Evolutionary conservation across 1,140 invertebrate species (phyloP).

Genomic region (Aphidius ervi): DNA sequence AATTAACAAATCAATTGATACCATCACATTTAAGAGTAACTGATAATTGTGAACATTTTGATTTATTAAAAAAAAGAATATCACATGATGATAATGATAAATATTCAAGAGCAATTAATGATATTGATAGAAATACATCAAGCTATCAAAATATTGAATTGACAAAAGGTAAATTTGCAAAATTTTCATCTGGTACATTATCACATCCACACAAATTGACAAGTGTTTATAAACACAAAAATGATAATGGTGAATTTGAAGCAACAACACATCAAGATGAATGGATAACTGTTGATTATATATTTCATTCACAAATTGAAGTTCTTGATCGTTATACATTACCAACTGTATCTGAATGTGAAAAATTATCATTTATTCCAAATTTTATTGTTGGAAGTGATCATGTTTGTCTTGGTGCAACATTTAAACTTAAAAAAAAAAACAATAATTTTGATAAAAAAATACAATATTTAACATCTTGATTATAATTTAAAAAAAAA

Average conservation of each 20-base stretch:
- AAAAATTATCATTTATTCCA: conserved; percentile 61
- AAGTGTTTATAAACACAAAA: conserved; percentile 56
- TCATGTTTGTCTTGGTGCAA: conserved; percentile 68
- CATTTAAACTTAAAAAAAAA: conserved; percentile 51
- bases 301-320: conserved; percentile 65
- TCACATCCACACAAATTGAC: conserved; percentile 56
- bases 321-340: conserved; percentile 61
- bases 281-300: conserved; percentile 82
- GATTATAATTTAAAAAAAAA: too few species aligned
- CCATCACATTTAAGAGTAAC: conserved; percentile 58
- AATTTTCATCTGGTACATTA: conserved; percentile 52
- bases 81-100: conserved; percentile 37
- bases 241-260: conserved; percentile 46
- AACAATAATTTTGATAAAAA: not conserved
- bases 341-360: conserved; percentile 59
- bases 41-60: conserved; percentile 65
- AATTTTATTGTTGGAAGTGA: conserved; percentile 71
- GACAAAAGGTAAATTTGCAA: conserved; percentile 30
- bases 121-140: conserved; percentile 25
- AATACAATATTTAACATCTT: too few species aligned
- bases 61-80: conserved; percentile 49
- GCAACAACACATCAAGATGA: conserved; percentile 69
- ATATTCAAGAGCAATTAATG: conserved; percentile 10
- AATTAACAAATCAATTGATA: conserved; percentile 47
- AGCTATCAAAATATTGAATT: conserved; percentile 38